Evolutionary conservation across 2,113 vertebrate genomes (phyloP).

Genomic region (Poeciliopsis occidentalis): DNA sequence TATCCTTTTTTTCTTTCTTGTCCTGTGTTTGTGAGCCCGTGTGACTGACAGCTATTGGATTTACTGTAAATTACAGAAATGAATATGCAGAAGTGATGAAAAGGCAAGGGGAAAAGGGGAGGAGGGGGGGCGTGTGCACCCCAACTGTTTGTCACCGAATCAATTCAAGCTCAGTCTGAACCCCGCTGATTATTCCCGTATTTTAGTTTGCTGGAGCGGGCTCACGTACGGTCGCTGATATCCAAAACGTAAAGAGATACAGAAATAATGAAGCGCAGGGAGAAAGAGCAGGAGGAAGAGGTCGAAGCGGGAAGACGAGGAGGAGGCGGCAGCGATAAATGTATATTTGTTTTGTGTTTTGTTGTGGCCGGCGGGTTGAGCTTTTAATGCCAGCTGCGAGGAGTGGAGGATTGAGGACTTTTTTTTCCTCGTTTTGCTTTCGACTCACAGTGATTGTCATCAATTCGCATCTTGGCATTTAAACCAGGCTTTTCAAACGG

Average conservation of each 20-base stretch:
- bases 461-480: slow-evolving; percentile 84
- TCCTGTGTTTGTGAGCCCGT: slow-evolving; percentile 60
- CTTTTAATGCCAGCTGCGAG: slow-evolving; percentile 81
- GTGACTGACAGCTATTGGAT: slow-evolving; percentile 84
- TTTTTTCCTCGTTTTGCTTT: slow-evolving; percentile 34
- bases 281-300: slow-evolving; percentile 4
- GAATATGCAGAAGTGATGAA: slow-evolving; percentile 80
- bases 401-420: slow-evolving; percentile 32
- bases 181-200: slow-evolving; percentile 74
- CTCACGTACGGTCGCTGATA: slow-evolving; percentile 67
- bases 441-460: slow-evolving; percentile 82
- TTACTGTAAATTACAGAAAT: slow-evolving; percentile 85
- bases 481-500: slow-evolving; percentile 81
- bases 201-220: slow-evolving; percentile 60
- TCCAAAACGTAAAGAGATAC: slow-evolving; percentile 77
- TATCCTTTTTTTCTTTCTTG: slow-evolving; percentile 6
- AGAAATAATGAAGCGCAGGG: slow-evolving; percentile 58
- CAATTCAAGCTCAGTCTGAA: slow-evolving; percentile 62
- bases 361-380: slow-evolving; percentile 68
- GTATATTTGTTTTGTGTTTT: slow-evolving; percentile 77
- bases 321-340: slow-evolving; percentile 47
- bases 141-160: slow-evolving; percentile 66
- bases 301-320: slow-evolving; percentile 33
- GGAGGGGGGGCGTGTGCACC: slow-evolving; percentile 25
- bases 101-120: slow-evolving; percentile 39